Evolutionary conservation across 1,140 invertebrate genomes (phyloP).

Genomic region (Cydia strobilella): DNA sequence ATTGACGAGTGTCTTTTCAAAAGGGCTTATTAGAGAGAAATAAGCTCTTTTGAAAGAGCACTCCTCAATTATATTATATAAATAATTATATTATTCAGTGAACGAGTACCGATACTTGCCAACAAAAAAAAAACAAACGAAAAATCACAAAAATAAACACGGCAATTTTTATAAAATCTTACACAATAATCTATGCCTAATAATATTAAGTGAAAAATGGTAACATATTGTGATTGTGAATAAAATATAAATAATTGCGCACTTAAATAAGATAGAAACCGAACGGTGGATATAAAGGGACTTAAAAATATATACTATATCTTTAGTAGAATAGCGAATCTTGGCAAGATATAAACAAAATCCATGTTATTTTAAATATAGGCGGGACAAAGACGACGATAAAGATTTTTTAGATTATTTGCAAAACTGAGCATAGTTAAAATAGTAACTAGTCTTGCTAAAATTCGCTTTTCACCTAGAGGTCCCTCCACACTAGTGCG

Average conservation of each 20-base stretch:
- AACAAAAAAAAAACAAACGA: conserved; percentile 6
- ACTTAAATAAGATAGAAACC: conserved; percentile 17
- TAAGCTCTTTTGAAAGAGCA: no score
- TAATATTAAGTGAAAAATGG: conserved; percentile 25
- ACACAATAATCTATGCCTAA: conserved; percentile 1
- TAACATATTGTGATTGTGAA: conserved; percentile 29
- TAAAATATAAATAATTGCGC: conserved; percentile 25
- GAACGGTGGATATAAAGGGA: conserved; percentile 1
- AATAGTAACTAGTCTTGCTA: conserved; percentile 21
- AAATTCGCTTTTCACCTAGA: conserved; percentile 25
- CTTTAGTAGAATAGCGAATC: conserved; percentile 4
- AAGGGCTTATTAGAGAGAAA: no score
- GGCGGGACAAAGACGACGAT: background rate
- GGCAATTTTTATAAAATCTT: background rate
- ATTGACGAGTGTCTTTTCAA: no score
- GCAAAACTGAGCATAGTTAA: background rate
- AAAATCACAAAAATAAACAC: background rate
- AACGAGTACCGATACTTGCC: background rate
- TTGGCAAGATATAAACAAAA: conserved; percentile 16
- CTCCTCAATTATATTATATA: no score
- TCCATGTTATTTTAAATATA: conserved; percentile 1
- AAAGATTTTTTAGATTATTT: background rate
- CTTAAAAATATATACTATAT: background rate
- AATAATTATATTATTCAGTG: conserved; percentile 18
- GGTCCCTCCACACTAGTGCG: no score